Evolutionary conservation across 2,888 invertebrate genomes (phyloP), one percentile per base, ranked within the genome.

Genomic region (Caenorhabditis sulstoni): DNA sequence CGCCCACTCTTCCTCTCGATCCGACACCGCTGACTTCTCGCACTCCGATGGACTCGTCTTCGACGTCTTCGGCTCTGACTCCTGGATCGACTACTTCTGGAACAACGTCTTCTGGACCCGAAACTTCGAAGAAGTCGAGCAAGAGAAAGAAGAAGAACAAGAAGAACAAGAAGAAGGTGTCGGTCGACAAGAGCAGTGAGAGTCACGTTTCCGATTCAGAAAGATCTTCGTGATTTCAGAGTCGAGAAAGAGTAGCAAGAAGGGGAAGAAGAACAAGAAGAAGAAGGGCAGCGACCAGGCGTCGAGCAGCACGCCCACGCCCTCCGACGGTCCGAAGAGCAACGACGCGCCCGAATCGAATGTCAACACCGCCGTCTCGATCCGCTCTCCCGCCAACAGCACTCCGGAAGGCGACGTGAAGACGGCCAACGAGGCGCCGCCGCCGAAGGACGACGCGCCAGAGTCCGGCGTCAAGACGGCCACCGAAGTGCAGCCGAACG

Each of bases 381-480:
- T 68, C 20, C 52, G 18, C 12, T 68, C 68, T 5, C 52, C 68
- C 20, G 47, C 22, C 35, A 49, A 55, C 5, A 57, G 62, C 18
- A 55, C 37, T 12, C 76, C 76, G 8, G 76, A 76, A 53, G 3
- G 57, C 12, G 66, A 37, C 12, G 77, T 77, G 22, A 77, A 77
- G 45, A 71, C 77, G 9, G 70, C 76, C 16, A 41, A 14, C 7
- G 70, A 65, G 20, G 53, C 20, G 12, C 35, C 16, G 5, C 7
- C 29, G 29, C 29, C 7, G 29, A 44, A 44, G 12, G 18, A 49
- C 18, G 71, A 71, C 29, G n/a, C 12, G 12, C 62, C 67, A 9
- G 78, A 78, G 35, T 20, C 49, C 14, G 71, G 50, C 22, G 78
- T 70, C 9, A 65, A 77, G 41, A 70, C 70, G 9, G 77, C 70